Percentiles rank a stretch among this genome's conserved stretches.
phyloP scores from a whole-genome alignment of 2,797 vertebrate species.

The Sternotherus odoratus region DNA sequence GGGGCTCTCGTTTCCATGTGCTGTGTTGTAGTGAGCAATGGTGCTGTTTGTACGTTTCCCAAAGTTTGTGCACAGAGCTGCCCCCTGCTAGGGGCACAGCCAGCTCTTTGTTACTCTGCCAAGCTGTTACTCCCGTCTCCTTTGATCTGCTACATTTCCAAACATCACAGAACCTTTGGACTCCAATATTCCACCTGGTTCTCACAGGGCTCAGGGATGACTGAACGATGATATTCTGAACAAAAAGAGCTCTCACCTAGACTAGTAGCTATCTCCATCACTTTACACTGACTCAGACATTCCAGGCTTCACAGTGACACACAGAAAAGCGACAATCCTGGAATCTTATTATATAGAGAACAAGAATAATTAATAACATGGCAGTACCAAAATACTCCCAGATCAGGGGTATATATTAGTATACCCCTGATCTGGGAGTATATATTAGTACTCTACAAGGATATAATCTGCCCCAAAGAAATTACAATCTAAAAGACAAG shows the following conservation, averaged over 20 bases:
- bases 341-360: not conserved
- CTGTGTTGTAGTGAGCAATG: not conserved
- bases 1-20: not conserved
- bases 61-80: not conserved
- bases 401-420: not conserved
- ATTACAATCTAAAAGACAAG: not conserved
- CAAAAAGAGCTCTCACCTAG: not conserved
- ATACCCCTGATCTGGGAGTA: too few relatives aligned
- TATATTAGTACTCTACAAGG: too few relatives aligned
- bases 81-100: not conserved
- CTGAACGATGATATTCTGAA: not conserved
- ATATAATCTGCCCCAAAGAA: not conserved
- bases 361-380: not conserved
- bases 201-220: not conserved
- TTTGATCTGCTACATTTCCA: not conserved
- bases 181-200: not conserved
- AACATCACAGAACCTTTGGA: not conserved
- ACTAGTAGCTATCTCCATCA: not conserved
- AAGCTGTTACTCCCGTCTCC: not conserved
- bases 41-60: not conserved
- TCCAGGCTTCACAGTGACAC: not conserved
- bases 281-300: not conserved
- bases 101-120: not conserved
- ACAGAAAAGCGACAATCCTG: not conserved
- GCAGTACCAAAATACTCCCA: not conserved